A percentile compares a stretch with the other conserved stretches of the same genome.
Evolutionary conservation across 92 coral and sea anemone genomes (phyloP).

Genomic region (Anthopleura xanthogrammica): DNA sequence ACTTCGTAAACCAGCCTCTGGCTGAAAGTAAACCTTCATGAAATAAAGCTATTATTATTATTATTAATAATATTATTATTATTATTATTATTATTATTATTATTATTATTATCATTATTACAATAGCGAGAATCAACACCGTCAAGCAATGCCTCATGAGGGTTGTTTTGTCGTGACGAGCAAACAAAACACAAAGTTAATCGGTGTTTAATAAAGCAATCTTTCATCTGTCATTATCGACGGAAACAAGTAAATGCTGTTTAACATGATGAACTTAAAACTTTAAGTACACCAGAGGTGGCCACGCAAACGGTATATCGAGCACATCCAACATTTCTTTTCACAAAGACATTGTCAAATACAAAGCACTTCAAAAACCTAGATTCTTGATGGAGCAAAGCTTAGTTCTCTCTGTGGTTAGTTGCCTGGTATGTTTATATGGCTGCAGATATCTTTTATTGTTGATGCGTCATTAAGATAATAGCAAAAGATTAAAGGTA

Average conservation of each 20-base stretch:
- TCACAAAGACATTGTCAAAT: not conserved
- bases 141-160: not conserved
- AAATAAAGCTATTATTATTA: too few relatives aligned
- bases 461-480: not conserved
- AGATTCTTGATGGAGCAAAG: not conserved
- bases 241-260: slow-evolving; percentile 1
- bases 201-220: not conserved
- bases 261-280: not conserved
- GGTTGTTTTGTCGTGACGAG: not conserved
- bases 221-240: slow-evolving; percentile 9
- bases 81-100: too few relatives aligned
- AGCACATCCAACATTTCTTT: not conserved
- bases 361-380: not conserved
- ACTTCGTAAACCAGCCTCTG: too few relatives aligned
- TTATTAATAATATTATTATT: too few relatives aligned
- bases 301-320: not conserved
- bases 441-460: slow-evolving; percentile 3
- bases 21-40: too few relatives aligned
- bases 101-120: too few relatives aligned
- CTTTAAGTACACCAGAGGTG: not conserved
- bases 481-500: not conserved
- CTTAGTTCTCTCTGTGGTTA: not conserved
- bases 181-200: not conserved
- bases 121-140: not conserved
- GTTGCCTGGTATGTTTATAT: not conserved